Evolutionary conservation across 1,140 invertebrate genomes (phyloP).

Genomic region (Arion vulgaris): DNA sequence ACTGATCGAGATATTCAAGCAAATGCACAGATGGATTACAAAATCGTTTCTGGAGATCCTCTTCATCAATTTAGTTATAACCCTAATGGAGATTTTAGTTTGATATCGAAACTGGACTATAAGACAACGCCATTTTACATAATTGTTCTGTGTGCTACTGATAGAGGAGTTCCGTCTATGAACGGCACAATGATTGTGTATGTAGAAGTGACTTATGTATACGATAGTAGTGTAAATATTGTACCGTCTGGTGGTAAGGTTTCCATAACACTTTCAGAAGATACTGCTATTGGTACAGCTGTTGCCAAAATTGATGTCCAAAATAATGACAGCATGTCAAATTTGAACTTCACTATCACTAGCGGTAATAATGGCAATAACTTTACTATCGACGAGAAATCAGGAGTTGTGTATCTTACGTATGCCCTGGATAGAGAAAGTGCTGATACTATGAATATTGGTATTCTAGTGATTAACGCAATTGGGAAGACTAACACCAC

Average conservation of each 20-base stretch:
- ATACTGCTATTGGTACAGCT: neutral
- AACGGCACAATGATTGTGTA: neutral
- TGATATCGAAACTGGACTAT: neutral
- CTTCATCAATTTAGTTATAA: conserved; percentile 1
- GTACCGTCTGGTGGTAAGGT: neutral
- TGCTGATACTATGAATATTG: neutral
- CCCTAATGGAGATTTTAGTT: neutral
- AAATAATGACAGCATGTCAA: conserved; percentile 1
- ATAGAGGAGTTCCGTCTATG: conserved; percentile 24
- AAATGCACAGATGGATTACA: conserved; percentile 83
- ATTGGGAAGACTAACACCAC: conserved; percentile 8
- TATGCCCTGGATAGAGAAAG: conserved; percentile 32
- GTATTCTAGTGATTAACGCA: neutral
- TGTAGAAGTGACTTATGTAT: conserved; percentile 1
- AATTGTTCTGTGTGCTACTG: conserved; percentile 5
- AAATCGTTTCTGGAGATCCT: conserved; percentile 22
- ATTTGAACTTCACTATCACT: conserved; percentile 20
- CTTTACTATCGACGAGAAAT: conserved; percentile 28
- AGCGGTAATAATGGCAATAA: neutral
- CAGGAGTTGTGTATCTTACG: conserved; percentile 24
- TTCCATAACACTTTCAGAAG: neutral
- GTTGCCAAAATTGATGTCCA: neutral
- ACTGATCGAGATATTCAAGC: conserved; percentile 89
- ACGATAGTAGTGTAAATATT: neutral
- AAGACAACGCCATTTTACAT: neutral